Percentiles rank a stretch among this genome's conserved stretches.
These are phyloP conservation scores for Acanthopleura granulata DNA, from an alignment of 2,888 invertebrate species.

Conservation along the genomic window DNA sequence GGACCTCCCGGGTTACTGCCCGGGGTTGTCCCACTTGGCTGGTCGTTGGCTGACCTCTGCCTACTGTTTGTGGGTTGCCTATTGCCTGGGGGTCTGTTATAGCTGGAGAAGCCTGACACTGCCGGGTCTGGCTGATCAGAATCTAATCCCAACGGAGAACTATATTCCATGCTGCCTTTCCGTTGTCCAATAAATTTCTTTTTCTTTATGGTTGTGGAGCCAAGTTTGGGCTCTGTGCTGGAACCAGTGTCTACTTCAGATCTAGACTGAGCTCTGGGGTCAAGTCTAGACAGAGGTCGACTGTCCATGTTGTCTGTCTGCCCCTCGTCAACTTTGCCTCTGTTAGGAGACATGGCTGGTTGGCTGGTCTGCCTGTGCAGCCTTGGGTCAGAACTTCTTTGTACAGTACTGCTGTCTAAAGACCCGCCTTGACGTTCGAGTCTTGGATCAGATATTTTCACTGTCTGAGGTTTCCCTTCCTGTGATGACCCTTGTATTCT, in stretches of 20 bases:
- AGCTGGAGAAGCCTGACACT: conserved; percentile 54
- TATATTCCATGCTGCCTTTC: conserved; percentile 64
- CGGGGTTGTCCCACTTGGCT: background rate
- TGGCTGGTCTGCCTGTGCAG: background rate
- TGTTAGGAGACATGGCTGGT: background rate
- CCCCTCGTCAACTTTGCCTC: background rate
- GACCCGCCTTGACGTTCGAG: background rate
- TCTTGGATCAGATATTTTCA: background rate
- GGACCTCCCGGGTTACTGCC: background rate
- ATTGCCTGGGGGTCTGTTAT: conserved; percentile 51
- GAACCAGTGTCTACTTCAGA: conserved; percentile 28
- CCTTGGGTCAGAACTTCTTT: background rate
- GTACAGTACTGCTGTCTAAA: background rate
- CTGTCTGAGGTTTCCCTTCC: background rate
- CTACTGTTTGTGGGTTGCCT: conserved; percentile 19
- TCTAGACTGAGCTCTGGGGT: conserved; percentile 66
- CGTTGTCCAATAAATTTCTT: conserved; percentile 46
- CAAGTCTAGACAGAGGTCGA: conserved; percentile 62
- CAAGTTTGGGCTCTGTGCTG: background rate
- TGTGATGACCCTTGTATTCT: conserved; percentile 21
- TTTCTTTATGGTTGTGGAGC: background rate
- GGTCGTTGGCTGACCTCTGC: background rate
- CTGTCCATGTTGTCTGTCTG: background rate
- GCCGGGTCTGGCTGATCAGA: conserved; percentile 38
- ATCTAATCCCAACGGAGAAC: conserved; percentile 62